Conservation (phyloP, 2,113 vertebrate genomes). For the Gallinago undulata region DNA sequence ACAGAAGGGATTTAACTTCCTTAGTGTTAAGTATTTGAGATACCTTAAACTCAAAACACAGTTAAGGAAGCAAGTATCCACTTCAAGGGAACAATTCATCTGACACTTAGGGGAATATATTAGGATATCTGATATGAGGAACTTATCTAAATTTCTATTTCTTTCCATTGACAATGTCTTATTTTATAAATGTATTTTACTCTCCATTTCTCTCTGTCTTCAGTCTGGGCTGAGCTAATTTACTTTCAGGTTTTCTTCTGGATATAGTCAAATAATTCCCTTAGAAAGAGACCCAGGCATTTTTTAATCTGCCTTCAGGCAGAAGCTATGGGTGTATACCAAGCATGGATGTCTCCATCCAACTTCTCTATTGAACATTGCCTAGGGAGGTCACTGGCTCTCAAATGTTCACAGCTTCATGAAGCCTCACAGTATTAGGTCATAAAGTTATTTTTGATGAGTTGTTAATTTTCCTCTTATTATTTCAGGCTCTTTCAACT, state of each 20-base stretch:
- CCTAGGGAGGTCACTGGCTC: not conserved
- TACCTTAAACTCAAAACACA: not conserved
- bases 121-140: not conserved
- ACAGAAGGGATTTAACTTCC: not conserved
- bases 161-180: not conserved
- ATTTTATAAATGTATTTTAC: not conserved
- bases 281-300: not conserved
- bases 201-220: not conserved
- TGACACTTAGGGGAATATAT: not conserved
- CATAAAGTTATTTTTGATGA: not conserved
- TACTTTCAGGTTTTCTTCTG: not conserved
- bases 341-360: not conserved
- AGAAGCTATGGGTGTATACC: not conserved
- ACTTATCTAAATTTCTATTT: not conserved
- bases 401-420: not conserved
- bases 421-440: not conserved
- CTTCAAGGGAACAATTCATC: not conserved
- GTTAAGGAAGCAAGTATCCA: not conserved
- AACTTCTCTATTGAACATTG: not conserved
- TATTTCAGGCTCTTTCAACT: not conserved
- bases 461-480: not conserved
- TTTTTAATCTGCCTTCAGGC: not conserved
- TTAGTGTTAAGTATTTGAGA: not conserved
- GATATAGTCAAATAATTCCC: not conserved
- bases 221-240: not conserved